A percentile compares a stretch with the other conserved stretches of the same genome.
Evolutionary conservation across 23 tunicate genomes (phyloP).

Genomic region (Ciona savignyi): DNA sequence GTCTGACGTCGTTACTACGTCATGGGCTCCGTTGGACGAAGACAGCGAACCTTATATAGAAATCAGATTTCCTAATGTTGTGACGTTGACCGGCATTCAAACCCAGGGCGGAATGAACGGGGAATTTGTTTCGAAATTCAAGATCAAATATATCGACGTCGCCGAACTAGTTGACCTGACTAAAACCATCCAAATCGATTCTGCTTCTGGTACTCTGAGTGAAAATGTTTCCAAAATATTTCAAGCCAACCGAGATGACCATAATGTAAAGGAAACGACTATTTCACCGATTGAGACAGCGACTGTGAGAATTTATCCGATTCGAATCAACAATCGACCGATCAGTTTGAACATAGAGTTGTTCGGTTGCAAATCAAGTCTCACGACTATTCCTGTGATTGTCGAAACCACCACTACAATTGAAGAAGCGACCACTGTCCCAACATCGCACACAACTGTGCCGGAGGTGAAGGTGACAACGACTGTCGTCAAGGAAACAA

Average conservation of each 20-base stretch:
- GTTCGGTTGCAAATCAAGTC: slow-evolving; percentile 26
- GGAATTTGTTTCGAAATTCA: slow-evolving; percentile 40
- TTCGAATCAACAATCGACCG: background rate
- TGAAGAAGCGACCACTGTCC: slow-evolving; percentile 15
- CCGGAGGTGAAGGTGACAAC: slow-evolving; percentile 5
- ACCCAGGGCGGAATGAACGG: slow-evolving; percentile 85
- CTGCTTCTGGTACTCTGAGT: background rate
- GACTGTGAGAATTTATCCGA: slow-evolving; percentile 22
- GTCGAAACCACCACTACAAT: slow-evolving; percentile 51
- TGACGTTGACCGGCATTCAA: slow-evolving; percentile 29
- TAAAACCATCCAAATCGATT: slow-evolving; percentile 7
- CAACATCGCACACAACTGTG: slow-evolving; percentile 1
- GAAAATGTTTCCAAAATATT: slow-evolving; percentile 16
- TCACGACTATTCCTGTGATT: slow-evolving; percentile 28
- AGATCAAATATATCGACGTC: slow-evolving; percentile 1
- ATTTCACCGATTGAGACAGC: slow-evolving; percentile 8
- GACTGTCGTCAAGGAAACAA: slow-evolving; percentile 36
- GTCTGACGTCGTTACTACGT: background rate
- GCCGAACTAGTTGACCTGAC: slow-evolving; percentile 1
- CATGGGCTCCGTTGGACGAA: slow-evolving; percentile 66
- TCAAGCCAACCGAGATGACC: slow-evolving; percentile 51
- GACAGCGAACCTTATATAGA: slow-evolving; percentile 59
- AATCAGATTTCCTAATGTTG: slow-evolving; percentile 14
- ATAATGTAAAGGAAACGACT: slow-evolving; percentile 7
- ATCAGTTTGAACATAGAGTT: slow-evolving; percentile 42